phyloP scores from a whole-genome alignment of 2,113 vertebrate genomes.

The Tamias sibiricus region DNA sequence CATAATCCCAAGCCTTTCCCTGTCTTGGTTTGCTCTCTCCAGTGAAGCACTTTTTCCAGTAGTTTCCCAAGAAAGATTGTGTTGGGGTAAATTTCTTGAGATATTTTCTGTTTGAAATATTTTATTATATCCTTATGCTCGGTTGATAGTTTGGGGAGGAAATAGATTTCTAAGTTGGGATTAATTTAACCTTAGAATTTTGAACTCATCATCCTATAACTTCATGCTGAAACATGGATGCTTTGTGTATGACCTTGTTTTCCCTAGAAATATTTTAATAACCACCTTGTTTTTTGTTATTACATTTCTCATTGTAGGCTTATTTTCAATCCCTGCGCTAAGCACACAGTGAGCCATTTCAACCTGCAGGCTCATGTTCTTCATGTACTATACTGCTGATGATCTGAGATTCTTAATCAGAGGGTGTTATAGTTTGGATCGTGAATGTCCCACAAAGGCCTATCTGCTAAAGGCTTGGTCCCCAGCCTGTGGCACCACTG shows the following conservation, averaged over 20 bases:
- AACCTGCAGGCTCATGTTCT: neutral
- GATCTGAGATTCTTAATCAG: neutral
- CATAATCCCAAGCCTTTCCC: neutral
- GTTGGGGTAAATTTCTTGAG: neutral
- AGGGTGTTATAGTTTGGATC: neutral
- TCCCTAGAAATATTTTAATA: neutral
- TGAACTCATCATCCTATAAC: neutral
- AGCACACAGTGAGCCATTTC: neutral
- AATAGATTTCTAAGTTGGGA: neutral
- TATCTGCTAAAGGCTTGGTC: too few species aligned
- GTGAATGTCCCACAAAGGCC: too few species aligned
- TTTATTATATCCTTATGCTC: neutral
- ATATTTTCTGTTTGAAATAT: neutral
- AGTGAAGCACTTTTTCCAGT: neutral
- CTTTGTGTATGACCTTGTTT: neutral
- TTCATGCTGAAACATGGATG: neutral
- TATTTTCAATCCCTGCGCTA: neutral
- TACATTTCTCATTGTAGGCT: neutral
- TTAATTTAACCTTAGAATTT: neutral
- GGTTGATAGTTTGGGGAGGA: neutral
- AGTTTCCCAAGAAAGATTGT: neutral
- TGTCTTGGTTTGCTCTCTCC: neutral
- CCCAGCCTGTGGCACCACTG: too few species aligned
- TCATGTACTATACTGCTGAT: neutral
- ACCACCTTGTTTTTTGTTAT: neutral